Percentiles rank a stretch among this genome's conserved stretches.
Evolutionary conservation across 2,888 invertebrate genomes (phyloP).

Genomic region (Eurytoma adleriae): DNA sequence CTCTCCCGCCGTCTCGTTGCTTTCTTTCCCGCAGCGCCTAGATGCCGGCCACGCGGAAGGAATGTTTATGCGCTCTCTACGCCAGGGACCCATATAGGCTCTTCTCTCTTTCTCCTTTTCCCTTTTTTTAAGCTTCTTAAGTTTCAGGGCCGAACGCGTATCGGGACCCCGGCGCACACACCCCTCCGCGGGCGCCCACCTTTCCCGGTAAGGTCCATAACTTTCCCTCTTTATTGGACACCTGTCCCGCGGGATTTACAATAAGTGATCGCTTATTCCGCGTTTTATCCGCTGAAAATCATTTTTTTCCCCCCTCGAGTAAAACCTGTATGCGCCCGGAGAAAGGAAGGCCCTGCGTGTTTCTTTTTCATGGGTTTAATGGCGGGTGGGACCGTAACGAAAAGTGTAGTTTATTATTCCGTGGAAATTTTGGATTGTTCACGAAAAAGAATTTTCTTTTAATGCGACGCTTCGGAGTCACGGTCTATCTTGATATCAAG

Average conservation of each 20-base stretch:
- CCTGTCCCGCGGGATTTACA: slow-evolving; percentile 54
- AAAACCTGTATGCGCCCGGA: slow-evolving; percentile 9
- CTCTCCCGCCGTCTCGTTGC: slow-evolving; percentile 51
- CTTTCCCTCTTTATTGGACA: slow-evolving; percentile 55
- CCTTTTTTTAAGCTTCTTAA: slow-evolving; percentile 54
- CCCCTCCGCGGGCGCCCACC: slow-evolving; percentile 7
- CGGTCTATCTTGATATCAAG: no score
- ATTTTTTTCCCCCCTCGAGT: slow-evolving; percentile 40
- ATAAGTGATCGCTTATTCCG: slow-evolving; percentile 52
- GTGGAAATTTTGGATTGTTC: not conserved
- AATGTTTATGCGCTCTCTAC: slow-evolving; percentile 53
- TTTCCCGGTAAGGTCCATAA: slow-evolving; percentile 52
- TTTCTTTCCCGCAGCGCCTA: slow-evolving; percentile 34
- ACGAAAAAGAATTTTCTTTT: no score
- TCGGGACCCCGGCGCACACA: slow-evolving; percentile 17
- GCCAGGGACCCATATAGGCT: slow-evolving; percentile 11
- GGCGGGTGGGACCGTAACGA: slow-evolving; percentile 10
- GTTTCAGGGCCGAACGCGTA: slow-evolving; percentile 47
- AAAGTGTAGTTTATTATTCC: slow-evolving; percentile 20
- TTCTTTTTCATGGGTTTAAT: slow-evolving; percentile 19
- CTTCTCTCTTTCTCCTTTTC: no score
- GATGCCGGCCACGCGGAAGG: slow-evolving; percentile 19
- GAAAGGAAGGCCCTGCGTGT: not conserved
- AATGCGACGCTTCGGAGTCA: no score
- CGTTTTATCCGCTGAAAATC: slow-evolving; percentile 31